Percentiles rank a stretch among this genome's conserved stretches.
Evolutionary conservation across 2,888 invertebrate genomes (phyloP).

Genomic region (Amiota communis): DNA sequence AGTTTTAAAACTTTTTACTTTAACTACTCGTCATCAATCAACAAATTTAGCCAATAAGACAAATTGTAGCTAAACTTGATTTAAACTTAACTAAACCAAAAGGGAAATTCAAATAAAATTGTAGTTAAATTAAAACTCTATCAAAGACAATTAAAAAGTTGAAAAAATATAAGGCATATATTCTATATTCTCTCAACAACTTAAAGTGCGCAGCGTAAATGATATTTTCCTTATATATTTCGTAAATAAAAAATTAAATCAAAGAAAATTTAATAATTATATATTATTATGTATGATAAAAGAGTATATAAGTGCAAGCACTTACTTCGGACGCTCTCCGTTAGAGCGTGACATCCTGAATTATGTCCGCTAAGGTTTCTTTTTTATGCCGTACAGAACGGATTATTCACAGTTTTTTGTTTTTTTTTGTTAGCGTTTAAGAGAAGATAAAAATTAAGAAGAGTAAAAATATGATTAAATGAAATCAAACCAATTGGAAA

Average conservation of each 20-base stretch:
- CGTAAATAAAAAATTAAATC: no score
- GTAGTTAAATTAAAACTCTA: not conserved
- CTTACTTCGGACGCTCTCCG: slow-evolving; percentile 73
- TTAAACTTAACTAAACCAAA: not conserved
- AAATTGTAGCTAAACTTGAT: not conserved
- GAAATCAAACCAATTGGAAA: not conserved
- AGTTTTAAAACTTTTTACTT: slow-evolving; percentile 18
- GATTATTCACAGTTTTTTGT: no score
- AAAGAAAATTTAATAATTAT: no score
- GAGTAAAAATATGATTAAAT: not conserved
- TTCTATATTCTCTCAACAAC: no score
- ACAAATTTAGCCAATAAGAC: no score
- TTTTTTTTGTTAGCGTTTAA: slow-evolving; percentile 24
- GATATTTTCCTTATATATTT: no score
- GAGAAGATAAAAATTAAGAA: slow-evolving; percentile 16
- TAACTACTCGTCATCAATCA: not conserved
- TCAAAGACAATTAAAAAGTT: not conserved
- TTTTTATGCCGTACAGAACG: no score
- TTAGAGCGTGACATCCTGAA: slow-evolving; percentile 74
- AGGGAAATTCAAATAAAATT: not conserved
- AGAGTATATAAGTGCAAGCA: slow-evolving; percentile 36
- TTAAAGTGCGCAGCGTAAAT: no score
- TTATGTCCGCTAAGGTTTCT: slow-evolving; percentile 70
- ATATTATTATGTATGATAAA: no score
- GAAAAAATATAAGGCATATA: slow-evolving; percentile 40